Conservation (phyloP, 2,113 vertebrate species). For the Micronycteris hirsuta region DNA sequence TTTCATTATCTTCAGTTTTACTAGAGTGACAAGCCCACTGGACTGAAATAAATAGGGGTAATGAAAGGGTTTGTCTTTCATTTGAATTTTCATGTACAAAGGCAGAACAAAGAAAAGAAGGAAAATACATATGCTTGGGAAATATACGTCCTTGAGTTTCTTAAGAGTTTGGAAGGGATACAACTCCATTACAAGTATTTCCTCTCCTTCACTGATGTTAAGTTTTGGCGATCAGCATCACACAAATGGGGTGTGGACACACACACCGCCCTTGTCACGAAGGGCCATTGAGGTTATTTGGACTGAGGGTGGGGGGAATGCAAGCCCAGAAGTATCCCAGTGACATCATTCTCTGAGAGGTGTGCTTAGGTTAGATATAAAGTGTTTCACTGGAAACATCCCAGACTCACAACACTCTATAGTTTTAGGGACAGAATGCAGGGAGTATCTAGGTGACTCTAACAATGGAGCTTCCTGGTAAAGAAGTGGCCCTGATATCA, state of each 20-base stretch:
- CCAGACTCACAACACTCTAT: not conserved
- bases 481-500: not conserved
- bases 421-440: not conserved
- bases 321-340: not conserved
- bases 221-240: not conserved
- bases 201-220: not conserved
- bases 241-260: not conserved
- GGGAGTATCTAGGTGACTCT: not conserved
- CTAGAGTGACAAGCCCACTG: not conserved
- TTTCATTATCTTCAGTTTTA: conserved; percentile 45
- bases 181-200: not conserved
- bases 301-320: not conserved
- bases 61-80: conserved; percentile 18
- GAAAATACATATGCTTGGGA: not conserved
- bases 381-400: not conserved
- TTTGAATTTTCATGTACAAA: conserved; percentile 26
- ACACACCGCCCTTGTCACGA: not conserved
- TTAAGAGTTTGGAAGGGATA: not conserved
- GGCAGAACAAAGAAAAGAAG: not conserved
- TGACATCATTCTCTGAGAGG: not conserved
- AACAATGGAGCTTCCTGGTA: not conserved
- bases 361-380: not conserved
- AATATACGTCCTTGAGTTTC: not conserved
- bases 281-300: not conserved
- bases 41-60: conserved; percentile 16